Evolutionary conservation across 2,888 invertebrate genomes (phyloP).

Genomic region (Caenorhabditis sp.): DNA sequence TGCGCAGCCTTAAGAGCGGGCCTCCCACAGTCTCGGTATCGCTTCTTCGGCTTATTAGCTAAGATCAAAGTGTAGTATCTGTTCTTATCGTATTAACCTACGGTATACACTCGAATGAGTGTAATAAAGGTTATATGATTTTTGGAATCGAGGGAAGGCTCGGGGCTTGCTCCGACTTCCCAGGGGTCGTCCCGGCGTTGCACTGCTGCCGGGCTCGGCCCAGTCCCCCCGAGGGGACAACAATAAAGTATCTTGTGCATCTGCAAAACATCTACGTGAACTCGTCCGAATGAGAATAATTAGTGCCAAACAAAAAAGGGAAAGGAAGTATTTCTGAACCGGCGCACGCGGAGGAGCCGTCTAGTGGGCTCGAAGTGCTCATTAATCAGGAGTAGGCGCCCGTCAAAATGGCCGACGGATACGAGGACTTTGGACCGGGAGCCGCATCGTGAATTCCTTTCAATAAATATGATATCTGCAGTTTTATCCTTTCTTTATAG

Average conservation of each 20-base stretch:
- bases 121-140: slow-evolving; percentile 59
- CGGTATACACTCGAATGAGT: slow-evolving; percentile 59
- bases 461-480: no score
- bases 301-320: no score
- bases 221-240: slow-evolving; percentile 37
- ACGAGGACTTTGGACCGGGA: slow-evolving; percentile 40
- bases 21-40: no score
- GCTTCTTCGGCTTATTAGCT: slow-evolving; percentile 62
- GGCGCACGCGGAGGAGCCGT: background rate
- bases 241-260: no score
- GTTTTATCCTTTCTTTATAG: no score
- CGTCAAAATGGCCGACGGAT: slow-evolving; percentile 37
- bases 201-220: slow-evolving; percentile 56
- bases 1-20: no score
- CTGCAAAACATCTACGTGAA: no score
- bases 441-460: background rate
- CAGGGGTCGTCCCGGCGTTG: slow-evolving; percentile 57
- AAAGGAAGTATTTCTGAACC: background rate
- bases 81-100: slow-evolving; percentile 63
- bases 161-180: slow-evolving; percentile 57
- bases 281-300: no score
- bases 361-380: slow-evolving; percentile 5
- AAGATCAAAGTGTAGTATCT: slow-evolving; percentile 63
- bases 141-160: slow-evolving; percentile 49
- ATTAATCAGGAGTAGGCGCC: slow-evolving; percentile 15